Percentiles rank a stretch among this genome's conserved stretches.
Evolutionary conservation across 2,113 vertebrate species (phyloP).

Genomic region (Corythaeola cristata): DNA sequence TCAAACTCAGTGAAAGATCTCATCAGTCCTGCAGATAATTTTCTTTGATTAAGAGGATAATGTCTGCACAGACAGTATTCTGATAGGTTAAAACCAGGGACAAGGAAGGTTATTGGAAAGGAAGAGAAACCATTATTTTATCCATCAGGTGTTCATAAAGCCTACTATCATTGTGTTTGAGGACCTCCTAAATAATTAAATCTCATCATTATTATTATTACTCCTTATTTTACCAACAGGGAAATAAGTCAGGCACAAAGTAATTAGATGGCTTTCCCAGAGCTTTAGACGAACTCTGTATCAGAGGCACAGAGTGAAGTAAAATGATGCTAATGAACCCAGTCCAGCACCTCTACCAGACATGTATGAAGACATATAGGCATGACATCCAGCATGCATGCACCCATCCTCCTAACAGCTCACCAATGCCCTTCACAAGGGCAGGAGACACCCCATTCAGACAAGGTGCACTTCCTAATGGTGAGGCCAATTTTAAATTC

Average conservation of each 20-base stretch:
- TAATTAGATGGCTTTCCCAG: not conserved
- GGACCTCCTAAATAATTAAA: not conserved
- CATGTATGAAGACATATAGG: fast-evolving
- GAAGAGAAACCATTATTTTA: not conserved
- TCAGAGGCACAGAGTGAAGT: not conserved
- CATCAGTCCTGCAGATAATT: not conserved
- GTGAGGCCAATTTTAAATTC: not conserved
- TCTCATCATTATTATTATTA: not conserved
- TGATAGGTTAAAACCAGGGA: not conserved
- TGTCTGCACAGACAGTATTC: not conserved
- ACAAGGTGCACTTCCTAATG: fast-evolving
- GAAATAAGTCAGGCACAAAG: not conserved
- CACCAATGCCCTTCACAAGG: not conserved
- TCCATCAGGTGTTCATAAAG: not conserved
- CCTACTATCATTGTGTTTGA: not conserved
- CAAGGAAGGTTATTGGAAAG: not conserved
- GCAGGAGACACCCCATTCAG: not conserved
- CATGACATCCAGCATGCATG: fast-evolving
- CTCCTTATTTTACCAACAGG: not conserved
- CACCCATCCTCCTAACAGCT: not conserved
- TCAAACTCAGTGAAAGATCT: not conserved
- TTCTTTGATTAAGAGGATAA: not conserved
- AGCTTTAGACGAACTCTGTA: not conserved
- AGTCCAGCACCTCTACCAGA: not conserved
- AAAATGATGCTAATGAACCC: not conserved